Evolutionary conservation across 2,888 invertebrate genomes (phyloP), one percentile per base, ranked within the genome.

Genomic region (Heliconius charithonia): DNA sequence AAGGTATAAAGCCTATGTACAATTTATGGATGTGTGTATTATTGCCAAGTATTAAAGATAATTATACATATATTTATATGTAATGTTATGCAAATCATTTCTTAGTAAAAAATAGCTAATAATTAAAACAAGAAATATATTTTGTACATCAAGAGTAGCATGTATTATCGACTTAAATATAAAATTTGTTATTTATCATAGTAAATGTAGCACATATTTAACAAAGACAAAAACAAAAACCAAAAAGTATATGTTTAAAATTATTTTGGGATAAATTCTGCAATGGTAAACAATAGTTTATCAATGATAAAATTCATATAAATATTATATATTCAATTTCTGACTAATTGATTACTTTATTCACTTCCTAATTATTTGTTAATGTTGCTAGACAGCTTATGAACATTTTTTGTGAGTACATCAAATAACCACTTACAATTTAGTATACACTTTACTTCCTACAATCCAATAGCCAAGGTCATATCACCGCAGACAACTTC

Each of bases 391-490:
- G 84, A 85, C 86, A 85, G 83, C 91, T 90, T 92, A 92, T 88
- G 91, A 90, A 90, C 88, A 87, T 89, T 94, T 94, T 94, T 93
- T 94, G 92, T 91, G 89, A 91, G 92, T 93, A 93, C 93, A 93
- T 94, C 94, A 92, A 93, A 93, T 91, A 93, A 91, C 92, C 93
- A 94, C 92, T 92, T 91, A 94, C 93, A 94, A 94, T 95, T 94
- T 94, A 92, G 93, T 94, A 93, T 91, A 93, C 92, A 92, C 89
- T 91, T 93, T 93, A 94, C 95, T 95, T 95, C 95, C 95, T 95
- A 95, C 95, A 95, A 95, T 95, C 91, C 93, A 94, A 93, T 92
- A 93, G 88, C 91, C 95, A 95, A 95, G 95, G 95, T 94, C 94
- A 92, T 85, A 89, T 87, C 89, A 89, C 89, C 90, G 90, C 92